Conservation (phyloP, 2,888 invertebrate species). For the Dynastes hyllus region DNA sequence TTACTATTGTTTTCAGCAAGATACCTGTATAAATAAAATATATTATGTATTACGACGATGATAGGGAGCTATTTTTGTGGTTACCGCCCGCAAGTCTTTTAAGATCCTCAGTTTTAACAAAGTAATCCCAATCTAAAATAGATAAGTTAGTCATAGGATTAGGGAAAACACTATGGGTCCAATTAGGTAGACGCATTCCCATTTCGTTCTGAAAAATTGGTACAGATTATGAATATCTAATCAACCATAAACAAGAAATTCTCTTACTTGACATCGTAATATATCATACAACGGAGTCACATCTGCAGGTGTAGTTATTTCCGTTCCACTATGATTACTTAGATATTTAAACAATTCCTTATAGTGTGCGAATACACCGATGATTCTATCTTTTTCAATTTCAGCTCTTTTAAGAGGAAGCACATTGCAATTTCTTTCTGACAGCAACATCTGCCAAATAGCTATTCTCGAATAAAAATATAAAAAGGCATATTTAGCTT, state of each 20-base stretch:
- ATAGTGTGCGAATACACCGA: constrained; percentile 22
- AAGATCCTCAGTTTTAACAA: constrained; percentile 19
- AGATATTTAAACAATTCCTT: constrained; percentile 19
- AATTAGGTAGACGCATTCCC: constrained; percentile 14
- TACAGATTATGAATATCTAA: too few species aligned
- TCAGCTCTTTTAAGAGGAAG: constrained; percentile 14
- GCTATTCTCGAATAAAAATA: neutral
- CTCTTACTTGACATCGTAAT: constrained; percentile 38
- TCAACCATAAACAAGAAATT: neutral
- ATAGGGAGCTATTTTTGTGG: neutral
- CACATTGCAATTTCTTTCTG: constrained; percentile 20
- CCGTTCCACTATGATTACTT: constrained; percentile 15
- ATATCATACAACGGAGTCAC: constrained; percentile 31
- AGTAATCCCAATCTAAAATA: constrained; percentile 36
- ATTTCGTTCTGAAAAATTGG: constrained; percentile 28
- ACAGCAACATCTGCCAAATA: constrained; percentile 18
- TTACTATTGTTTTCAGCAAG: constrained; percentile 19
- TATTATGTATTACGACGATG: neutral
- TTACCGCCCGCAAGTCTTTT: constrained; percentile 27
- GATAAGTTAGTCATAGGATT: constrained; percentile 31
- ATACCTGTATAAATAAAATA: neutral
- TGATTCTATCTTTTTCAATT: constrained; percentile 31
- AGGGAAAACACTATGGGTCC: constrained; percentile 16
- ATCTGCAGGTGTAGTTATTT: constrained; percentile 25
- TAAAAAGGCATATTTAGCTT: neutral